These are phyloP conservation scores for Solenopsis fugax DNA, from an alignment of 1,140 invertebrate species.

Conservation along the genomic window DNA sequence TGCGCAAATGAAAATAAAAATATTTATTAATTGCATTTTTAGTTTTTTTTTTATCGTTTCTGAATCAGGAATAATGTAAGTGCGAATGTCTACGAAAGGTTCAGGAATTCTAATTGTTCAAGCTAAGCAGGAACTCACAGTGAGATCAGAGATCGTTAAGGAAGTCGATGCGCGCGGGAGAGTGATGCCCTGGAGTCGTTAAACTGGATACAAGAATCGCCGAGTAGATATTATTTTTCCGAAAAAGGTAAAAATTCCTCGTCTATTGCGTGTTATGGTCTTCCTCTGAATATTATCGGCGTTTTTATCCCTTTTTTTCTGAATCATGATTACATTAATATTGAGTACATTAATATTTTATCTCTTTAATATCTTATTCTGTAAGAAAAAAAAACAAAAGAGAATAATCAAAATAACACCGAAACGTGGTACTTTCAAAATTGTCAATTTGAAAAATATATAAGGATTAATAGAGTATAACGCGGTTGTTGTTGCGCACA, in stretches of 20 bases:
- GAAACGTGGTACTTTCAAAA: too few relatives aligned
- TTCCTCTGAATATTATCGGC: constrained; percentile 58
- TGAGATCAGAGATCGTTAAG: constrained; percentile 44
- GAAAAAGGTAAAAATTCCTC: constrained; percentile 47
- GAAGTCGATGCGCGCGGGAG: constrained; percentile 22
- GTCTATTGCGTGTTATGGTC: constrained; percentile 43
- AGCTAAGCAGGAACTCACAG: constrained; percentile 16
- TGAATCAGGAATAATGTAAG: constrained; percentile 9
- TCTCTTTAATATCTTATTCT: background rate
- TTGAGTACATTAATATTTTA: background rate
- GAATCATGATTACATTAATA: background rate
- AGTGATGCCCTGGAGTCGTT: constrained; percentile 60
- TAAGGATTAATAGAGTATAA: too few relatives aligned
- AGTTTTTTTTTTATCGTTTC: background rate
- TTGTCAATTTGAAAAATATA: too few relatives aligned
- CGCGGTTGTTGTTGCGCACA: too few relatives aligned
- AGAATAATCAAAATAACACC: too few relatives aligned
- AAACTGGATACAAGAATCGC: constrained; percentile 51
- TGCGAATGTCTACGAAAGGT: background rate
- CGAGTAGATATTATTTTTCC: constrained; percentile 58
- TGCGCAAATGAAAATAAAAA: background rate
- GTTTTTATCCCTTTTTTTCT: background rate
- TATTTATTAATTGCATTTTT: background rate
- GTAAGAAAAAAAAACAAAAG: too few relatives aligned
- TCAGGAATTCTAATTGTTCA: constrained; percentile 32